Percentiles rank a stretch among this genome's conserved stretches.
Evolutionary conservation across 2,888 invertebrate species (phyloP).

Genomic region (Elysia crispata): DNA sequence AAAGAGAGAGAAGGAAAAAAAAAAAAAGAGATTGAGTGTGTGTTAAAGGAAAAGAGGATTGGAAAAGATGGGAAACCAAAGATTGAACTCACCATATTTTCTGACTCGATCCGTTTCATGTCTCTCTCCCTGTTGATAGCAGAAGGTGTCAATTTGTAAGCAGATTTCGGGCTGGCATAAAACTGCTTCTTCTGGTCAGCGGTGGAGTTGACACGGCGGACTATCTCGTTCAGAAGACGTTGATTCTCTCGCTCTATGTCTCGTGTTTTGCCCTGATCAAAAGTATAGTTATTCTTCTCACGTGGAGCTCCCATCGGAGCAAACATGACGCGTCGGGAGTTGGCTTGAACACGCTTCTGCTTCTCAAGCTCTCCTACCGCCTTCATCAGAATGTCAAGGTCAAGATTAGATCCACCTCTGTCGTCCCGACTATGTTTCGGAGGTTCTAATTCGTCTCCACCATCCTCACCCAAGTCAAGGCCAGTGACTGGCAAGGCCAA

Average conservation of each 20-base stretch:
- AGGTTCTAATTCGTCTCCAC: slow-evolving; percentile 45
- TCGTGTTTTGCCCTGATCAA: slow-evolving; percentile 63
- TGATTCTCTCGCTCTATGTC: slow-evolving; percentile 73
- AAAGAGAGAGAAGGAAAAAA: neutral
- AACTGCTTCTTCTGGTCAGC: slow-evolving; percentile 51
- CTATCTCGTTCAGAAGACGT: slow-evolving; percentile 69
- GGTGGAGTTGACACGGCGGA: slow-evolving; percentile 57
- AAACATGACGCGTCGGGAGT: slow-evolving; percentile 68
- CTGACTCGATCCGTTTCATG: slow-evolving; percentile 79
- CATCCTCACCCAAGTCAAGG: slow-evolving; percentile 41
- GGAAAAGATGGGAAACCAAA: neutral
- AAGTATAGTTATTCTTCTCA: slow-evolving; percentile 65
- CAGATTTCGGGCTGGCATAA: slow-evolving; percentile 23
- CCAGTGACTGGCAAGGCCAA: slow-evolving; percentile 32
- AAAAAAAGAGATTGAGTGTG: slow-evolving; percentile 15
- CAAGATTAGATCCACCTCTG: slow-evolving; percentile 53
- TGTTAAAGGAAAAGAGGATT: neutral
- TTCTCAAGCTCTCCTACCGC: slow-evolving; percentile 71
- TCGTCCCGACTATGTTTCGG: slow-evolving; percentile 50
- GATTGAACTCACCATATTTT: slow-evolving; percentile 79
- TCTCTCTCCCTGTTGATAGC: slow-evolving; percentile 79
- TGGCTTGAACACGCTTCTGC: slow-evolving; percentile 66
- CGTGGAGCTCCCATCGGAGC: slow-evolving; percentile 56
- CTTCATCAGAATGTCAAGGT: slow-evolving; percentile 69
- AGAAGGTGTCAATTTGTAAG: slow-evolving; percentile 70